These are phyloP conservation scores for Burhinus oedicnemus DNA, from an alignment of 2,113 vertebrate genomes.

Conservation along the genomic window DNA sequence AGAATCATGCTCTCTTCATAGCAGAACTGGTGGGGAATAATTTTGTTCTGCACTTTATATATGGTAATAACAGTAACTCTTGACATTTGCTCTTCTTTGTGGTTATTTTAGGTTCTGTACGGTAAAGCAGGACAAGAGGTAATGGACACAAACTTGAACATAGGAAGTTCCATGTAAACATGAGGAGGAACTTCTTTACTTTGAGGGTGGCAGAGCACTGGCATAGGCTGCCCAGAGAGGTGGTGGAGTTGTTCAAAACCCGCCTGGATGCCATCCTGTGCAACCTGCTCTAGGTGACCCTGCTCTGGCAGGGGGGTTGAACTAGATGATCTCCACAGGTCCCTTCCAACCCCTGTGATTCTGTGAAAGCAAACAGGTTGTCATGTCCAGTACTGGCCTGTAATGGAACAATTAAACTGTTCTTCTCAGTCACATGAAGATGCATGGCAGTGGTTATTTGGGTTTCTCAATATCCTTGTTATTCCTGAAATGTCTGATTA, in stretches of 20 bases:
- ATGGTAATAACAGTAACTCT: constrained; percentile 28
- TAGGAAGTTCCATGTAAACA: too few relatives aligned
- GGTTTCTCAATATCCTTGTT: background rate
- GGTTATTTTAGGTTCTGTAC: background rate
- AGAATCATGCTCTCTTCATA: background rate
- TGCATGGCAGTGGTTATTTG: background rate
- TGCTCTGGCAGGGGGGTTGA: too few relatives aligned
- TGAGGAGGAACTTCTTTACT: too few relatives aligned
- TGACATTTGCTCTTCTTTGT: constrained; percentile 51
- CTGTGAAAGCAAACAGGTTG: background rate
- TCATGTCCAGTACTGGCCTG: background rate
- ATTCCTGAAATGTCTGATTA: background rate
- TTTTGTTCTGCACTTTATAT: constrained; percentile 56
- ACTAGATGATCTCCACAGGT: too few relatives aligned
- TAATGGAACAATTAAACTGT: background rate
- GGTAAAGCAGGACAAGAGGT: background rate
- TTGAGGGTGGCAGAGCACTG: too few relatives aligned
- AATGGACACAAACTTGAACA: too few relatives aligned
- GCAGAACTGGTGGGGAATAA: constrained; percentile 39
- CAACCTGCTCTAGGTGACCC: too few relatives aligned
- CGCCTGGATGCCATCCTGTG: too few relatives aligned
- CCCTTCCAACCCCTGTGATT: too few relatives aligned
- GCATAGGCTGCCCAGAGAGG: too few relatives aligned
- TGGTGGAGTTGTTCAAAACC: too few relatives aligned
- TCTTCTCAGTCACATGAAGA: background rate